Evolutionary conservation across 2,888 invertebrate species (phyloP).

Genomic region (Trisateles emortualis): DNA sequence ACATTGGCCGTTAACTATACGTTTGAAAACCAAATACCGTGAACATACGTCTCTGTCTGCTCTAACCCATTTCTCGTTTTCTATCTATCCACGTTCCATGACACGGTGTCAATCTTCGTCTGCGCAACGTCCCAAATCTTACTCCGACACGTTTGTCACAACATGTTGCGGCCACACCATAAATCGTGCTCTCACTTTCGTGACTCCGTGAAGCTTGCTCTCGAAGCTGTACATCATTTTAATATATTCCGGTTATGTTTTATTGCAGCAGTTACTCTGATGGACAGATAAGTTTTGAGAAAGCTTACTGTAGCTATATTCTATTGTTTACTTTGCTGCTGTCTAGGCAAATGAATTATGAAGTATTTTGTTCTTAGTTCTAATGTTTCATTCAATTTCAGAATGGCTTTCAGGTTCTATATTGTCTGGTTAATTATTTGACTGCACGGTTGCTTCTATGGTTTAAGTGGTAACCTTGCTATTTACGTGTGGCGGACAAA

Average conservation of each 20-base stretch:
- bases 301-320: slow-evolving; percentile 33
- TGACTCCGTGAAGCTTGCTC: slow-evolving; percentile 59
- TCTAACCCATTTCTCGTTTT: neutral
- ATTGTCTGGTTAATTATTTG: too few relatives aligned
- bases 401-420: too few relatives aligned
- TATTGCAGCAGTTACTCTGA: slow-evolving; percentile 56
- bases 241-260: slow-evolving; percentile 61
- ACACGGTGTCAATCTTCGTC: slow-evolving; percentile 16
- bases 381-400: neutral
- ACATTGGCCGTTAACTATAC: neutral
- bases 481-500: too few relatives aligned
- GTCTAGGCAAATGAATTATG: too few relatives aligned
- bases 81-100: slow-evolving; percentile 6
- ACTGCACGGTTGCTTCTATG: too few relatives aligned
- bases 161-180: slow-evolving; percentile 19
- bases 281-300: slow-evolving; percentile 53
- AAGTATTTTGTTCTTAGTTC: neutral
- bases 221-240: slow-evolving; percentile 58
- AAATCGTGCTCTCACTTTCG: slow-evolving; percentile 59
- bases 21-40: neutral
- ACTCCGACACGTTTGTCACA: slow-evolving; percentile 29
- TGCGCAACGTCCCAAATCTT: slow-evolving; percentile 11
- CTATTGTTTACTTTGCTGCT: neutral
- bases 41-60: neutral
- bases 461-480: too few relatives aligned